phyloP scores from a whole-genome alignment of 2,113 vertebrate genomes.

The Brachirus orientalis region DNA sequence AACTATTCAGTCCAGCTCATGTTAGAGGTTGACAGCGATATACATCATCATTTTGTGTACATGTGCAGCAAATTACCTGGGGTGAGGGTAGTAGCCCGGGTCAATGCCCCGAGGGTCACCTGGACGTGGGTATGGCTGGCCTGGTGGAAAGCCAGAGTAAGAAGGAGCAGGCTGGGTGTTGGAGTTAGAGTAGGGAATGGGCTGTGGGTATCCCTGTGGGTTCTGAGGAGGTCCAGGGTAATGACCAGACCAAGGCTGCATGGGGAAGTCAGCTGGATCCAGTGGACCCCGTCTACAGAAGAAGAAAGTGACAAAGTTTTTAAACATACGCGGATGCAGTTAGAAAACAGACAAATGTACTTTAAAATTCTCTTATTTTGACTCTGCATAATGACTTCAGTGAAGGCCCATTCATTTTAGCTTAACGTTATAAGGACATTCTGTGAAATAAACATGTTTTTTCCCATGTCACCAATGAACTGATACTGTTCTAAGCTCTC shows the following conservation, averaged over 20 bases:
- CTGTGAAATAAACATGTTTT: neutral
- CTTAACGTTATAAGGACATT: too few species aligned
- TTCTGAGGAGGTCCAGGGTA: slow-evolving; percentile 80
- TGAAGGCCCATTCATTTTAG: too few species aligned
- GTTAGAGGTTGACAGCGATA: neutral
- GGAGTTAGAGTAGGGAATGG: slow-evolving; percentile 59
- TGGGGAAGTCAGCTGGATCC: slow-evolving; percentile 86
- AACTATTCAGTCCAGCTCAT: neutral
- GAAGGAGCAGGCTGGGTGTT: slow-evolving; percentile 76
- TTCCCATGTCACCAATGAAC: slow-evolving; percentile 7
- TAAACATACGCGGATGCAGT: neutral
- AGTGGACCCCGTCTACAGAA: slow-evolving; percentile 85
- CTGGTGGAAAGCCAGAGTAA: slow-evolving; percentile 80
- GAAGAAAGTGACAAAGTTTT: slow-evolving; percentile 6
- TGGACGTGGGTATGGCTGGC: slow-evolving; percentile 80
- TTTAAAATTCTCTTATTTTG: too few species aligned
- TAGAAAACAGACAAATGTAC: neutral
- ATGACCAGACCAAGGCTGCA: slow-evolving; percentile 83
- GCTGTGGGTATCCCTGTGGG: slow-evolving; percentile 75
- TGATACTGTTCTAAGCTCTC: slow-evolving; percentile 8
- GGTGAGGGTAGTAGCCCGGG: slow-evolving; percentile 85
- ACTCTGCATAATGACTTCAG: neutral
- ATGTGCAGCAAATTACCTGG: slow-evolving; percentile 42
- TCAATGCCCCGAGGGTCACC: slow-evolving; percentile 83
- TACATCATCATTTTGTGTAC: neutral